Base-by-base conservation (phyloP, 2,113 vertebrate species). In the Pseudopodoces humilis region DNA sequence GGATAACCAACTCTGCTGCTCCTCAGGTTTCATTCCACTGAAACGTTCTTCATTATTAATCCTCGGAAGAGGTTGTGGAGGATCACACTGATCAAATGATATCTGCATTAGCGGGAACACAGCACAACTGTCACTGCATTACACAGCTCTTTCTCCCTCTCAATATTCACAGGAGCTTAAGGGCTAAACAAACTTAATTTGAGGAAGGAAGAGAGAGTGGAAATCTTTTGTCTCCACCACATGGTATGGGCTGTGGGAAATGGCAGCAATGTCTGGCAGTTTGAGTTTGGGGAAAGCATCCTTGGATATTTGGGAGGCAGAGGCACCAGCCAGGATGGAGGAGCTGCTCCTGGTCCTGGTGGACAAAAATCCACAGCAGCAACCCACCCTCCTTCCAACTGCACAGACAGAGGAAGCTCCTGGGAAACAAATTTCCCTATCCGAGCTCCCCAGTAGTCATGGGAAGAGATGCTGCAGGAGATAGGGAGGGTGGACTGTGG, bases 171-270 rank as follows among this genome's bases (percentile, higher is more conserved):
- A 56, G 91, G 82, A 96, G 92, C 92, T 97, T 70, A 84, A 88
- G 65, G 78, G 92, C 91, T 94, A 94, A 97, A 97, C 76, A 94
- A 93, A 95, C 46, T 64, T 44, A 25, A 65, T 53, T 85, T 64
- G 72, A 82, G 78, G 89, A 87, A 70, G 55, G 69, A 78, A 67
- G 28, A n/a, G 72, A 62, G 58, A 89, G 65, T 11, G 30, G 56
- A 83, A 95, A 63, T 31, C 47, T 93, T 95, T 43, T 30, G 46
- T 49, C 64, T 94, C 49, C 25, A 16, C 10, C 19, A 27, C 6
- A 1, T 14, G 39, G 75, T 35, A 58, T 1, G 4, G 49, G 35
- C 43, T 88, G 70, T 83, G 86, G 53, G 71, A 87, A 93, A 60
- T 2, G 10, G 43, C 49, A 68, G 52, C 1, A 10, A 15, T 13